Evolutionary conservation across 2,888 invertebrate species (phyloP).

Genomic region (Phrixothrix hirtus): DNA sequence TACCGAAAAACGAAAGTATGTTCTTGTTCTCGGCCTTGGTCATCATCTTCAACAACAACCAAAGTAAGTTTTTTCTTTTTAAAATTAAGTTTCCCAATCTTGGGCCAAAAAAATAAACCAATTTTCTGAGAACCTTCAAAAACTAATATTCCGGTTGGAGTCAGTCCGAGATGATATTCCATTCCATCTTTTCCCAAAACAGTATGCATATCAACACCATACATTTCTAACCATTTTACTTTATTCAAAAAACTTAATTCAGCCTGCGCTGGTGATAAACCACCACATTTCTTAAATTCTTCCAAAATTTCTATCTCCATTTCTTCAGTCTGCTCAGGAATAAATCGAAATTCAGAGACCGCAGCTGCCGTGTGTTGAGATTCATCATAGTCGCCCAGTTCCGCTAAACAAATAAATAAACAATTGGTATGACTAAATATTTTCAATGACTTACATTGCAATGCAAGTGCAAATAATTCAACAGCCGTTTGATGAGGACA

Average conservation of each 20-base stretch:
- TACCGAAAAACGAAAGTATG: slow-evolving; percentile 96
- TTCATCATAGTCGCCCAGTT: slow-evolving; percentile 96
- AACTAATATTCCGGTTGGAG: slow-evolving; percentile 97
- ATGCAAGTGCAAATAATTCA: slow-evolving; percentile 86
- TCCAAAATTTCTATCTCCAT: slow-evolving; percentile 94
- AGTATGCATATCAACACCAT: slow-evolving; percentile 98
- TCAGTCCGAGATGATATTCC: slow-evolving; percentile 94
- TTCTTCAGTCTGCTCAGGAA: slow-evolving; percentile 94
- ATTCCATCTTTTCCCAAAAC: slow-evolving; percentile 96
- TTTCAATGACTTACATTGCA: slow-evolving; percentile 77
- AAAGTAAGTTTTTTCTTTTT: slow-evolving; percentile 96
- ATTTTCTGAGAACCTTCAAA: slow-evolving; percentile 97
- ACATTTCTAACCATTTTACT: slow-evolving; percentile 95
- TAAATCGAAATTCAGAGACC: slow-evolving; percentile 97
- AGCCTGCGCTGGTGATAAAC: slow-evolving; percentile 92
- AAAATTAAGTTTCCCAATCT: slow-evolving; percentile 96
- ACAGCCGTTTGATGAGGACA: slow-evolving; percentile 86
- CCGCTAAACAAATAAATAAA: slow-evolving; percentile 70
- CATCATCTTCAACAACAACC: slow-evolving; percentile 98
- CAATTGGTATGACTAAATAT: background rate
- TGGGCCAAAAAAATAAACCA: slow-evolving; percentile 99
- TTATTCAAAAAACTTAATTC: slow-evolving; percentile 94
- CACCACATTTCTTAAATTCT: slow-evolving; percentile 83
- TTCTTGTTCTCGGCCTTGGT: slow-evolving; percentile 94
- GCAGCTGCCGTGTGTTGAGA: slow-evolving; percentile 91